Percentiles rank a stretch among this genome's conserved stretches.
Evolutionary conservation across 2,113 vertebrate genomes (phyloP).

Genomic region (Phalacrocorax carbo): DNA sequence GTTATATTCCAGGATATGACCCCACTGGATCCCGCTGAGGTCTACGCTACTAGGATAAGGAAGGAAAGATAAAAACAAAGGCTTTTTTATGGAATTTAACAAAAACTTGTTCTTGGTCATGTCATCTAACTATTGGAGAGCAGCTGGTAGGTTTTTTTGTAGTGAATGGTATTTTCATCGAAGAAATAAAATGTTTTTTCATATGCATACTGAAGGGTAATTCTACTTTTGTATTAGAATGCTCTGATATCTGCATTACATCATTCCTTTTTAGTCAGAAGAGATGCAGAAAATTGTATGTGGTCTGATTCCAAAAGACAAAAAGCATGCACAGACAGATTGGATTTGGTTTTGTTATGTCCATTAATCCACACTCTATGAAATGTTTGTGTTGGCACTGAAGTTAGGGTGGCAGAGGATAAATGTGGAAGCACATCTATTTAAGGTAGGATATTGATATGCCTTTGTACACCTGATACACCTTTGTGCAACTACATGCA

Average conservation of each 20-base stretch:
- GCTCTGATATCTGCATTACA: not conserved
- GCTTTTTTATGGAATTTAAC: not conserved
- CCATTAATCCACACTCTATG: not conserved
- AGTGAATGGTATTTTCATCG: not conserved
- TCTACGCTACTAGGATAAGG: not conserved
- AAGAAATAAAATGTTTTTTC: not conserved
- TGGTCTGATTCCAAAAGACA: not conserved
- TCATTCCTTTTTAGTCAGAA: not conserved
- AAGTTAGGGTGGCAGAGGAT: not conserved
- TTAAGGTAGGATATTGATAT: not conserved
- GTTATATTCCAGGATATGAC: not conserved
- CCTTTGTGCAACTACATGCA: not conserved
- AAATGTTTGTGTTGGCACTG: slow-evolving; percentile 21
- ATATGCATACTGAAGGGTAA: not conserved
- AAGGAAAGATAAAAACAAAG: not conserved
- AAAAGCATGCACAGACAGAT: not conserved
- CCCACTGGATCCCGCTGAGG: not conserved
- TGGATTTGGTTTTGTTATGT: not conserved
- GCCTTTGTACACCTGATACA: not conserved
- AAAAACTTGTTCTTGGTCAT: not conserved
- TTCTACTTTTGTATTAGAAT: not conserved
- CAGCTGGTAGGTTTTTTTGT: not conserved
- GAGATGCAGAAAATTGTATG: fast-evolving
- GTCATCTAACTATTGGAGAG: not conserved
- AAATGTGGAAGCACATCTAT: not conserved